Evolutionary conservation across 2,888 invertebrate species (phyloP), one percentile per base, ranked within the genome.

Genomic region (Pammene aurita): DNA sequence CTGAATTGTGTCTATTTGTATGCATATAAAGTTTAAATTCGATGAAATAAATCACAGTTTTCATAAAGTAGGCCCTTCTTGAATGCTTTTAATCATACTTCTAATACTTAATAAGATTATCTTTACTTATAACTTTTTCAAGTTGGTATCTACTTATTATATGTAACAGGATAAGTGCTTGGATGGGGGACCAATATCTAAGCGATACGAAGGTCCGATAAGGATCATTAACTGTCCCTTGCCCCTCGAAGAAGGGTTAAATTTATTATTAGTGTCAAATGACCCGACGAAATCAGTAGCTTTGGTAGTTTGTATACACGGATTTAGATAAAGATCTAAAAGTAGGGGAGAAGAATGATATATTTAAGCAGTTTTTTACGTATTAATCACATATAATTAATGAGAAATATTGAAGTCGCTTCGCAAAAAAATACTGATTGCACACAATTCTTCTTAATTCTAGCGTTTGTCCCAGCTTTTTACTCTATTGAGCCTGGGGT

Each of bases 161-260:
- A 57, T 56, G 46, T 52, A 46, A 62, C 61, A 46, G 42, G 11
- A 18, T 50, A 56, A 62, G 68, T 46, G 55, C 50, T 56, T 66
- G 61, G 62, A 42, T 46, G 61, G 58, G 66, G 69, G 63, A 62
- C 63, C 60, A 71, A 67, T 66, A 72, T 74, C n/a, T 73, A 72
- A 70, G 71, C 69, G 75, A 72, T 72, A 71, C 71, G 58, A 66
- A 58, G 65, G 64, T 44, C 65, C 55, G 76, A 75, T 76, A 76
- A 75, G 72, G 72, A 65, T 70, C 76, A 74, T 76, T 73, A 75
- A 38, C 34, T 44, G 11, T 10, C 38, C 54, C 60, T 18, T 46
- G 55, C 48, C 60, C 41, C n/a, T 54, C 13, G 68, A 26, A 34
- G 61, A 54, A 60, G 54, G 69, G 64, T 63, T 62, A 10, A 44